phyloP scores from a whole-genome alignment of 2,888 invertebrate species.

The Erebia aethiops region DNA sequence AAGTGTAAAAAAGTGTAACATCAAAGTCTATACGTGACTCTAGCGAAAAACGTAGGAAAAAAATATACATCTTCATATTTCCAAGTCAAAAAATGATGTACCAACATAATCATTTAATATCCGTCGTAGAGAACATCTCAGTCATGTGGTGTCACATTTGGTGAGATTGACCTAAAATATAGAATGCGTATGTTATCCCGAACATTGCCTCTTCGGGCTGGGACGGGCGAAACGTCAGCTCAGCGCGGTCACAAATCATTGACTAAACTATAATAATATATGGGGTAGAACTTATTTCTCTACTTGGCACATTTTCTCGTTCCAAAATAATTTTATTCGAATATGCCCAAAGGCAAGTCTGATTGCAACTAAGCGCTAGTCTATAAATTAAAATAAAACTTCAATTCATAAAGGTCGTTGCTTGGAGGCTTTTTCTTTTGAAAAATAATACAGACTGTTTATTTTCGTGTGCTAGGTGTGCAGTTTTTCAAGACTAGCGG shows the following conservation, averaged over 20 bases:
- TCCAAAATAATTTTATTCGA: background rate
- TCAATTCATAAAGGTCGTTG: too few species aligned
- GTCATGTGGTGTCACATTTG: background rate
- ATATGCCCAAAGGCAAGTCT: background rate
- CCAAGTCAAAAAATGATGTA: background rate
- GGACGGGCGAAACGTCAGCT: background rate
- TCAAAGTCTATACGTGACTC: too few species aligned
- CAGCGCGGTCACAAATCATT: conserved; percentile 10
- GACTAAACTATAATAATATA: background rate
- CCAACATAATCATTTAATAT: background rate
- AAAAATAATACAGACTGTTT: too few species aligned
- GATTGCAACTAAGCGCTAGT: too few species aligned
- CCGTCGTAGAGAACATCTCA: background rate
- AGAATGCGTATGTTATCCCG: background rate
- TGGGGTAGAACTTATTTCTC: background rate
- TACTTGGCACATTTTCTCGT: conserved; percentile 4
- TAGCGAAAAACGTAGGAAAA: background rate
- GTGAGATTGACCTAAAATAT: conserved; percentile 13
- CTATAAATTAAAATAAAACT: too few species aligned
- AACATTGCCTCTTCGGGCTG: conserved; percentile 8
- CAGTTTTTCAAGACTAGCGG: too few species aligned
- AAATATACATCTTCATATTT: background rate
- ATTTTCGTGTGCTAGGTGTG: too few species aligned
- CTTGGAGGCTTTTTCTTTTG: too few species aligned
- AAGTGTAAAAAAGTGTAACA: too few species aligned